Evolutionary conservation across 2,888 invertebrate species (phyloP).

Genomic region (Folsomia candida): DNA sequence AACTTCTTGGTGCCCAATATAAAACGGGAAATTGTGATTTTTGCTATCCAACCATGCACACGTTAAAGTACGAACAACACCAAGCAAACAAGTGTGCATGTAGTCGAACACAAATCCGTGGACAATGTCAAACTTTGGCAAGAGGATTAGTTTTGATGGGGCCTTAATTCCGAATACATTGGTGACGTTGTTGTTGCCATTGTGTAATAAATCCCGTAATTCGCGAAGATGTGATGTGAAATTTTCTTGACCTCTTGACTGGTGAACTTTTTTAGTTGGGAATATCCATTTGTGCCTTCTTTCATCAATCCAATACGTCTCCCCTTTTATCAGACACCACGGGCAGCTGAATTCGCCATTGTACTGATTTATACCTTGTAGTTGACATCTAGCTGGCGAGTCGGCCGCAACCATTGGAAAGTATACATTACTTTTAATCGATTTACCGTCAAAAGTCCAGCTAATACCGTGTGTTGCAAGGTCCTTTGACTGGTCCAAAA

Average conservation of each 20-base stretch:
- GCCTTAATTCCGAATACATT: slow-evolving; percentile 17
- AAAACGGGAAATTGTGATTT: slow-evolving; percentile 18
- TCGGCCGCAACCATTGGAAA: slow-evolving; percentile 22
- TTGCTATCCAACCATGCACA: slow-evolving; percentile 29
- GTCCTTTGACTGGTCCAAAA: not conserved
- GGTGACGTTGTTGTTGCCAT: not conserved
- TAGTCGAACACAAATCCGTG: slow-evolving; percentile 29
- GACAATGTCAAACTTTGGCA: too few species aligned
- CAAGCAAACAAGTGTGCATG: too few species aligned
- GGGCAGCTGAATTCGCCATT: slow-evolving; percentile 26
- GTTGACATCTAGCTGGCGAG: too few species aligned
- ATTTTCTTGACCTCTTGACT: not conserved
- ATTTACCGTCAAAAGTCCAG: not conserved
- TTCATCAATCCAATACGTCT: too few species aligned
- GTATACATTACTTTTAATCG: not conserved
- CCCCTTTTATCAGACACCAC: too few species aligned
- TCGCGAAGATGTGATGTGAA: not conserved
- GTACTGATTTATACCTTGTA: slow-evolving; percentile 31
- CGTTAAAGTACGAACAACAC: too few species aligned
- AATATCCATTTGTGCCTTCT: too few species aligned
- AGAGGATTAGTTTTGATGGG: slow-evolving; percentile 23
- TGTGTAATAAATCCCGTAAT: not conserved
- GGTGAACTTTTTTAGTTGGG: too few species aligned
- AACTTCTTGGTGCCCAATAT: too few species aligned
- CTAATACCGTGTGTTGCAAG: not conserved